Evolutionary conservation across 2,797 vertebrate species (phyloP).

Genomic region (Sebastes kiyomatsui): DNA sequence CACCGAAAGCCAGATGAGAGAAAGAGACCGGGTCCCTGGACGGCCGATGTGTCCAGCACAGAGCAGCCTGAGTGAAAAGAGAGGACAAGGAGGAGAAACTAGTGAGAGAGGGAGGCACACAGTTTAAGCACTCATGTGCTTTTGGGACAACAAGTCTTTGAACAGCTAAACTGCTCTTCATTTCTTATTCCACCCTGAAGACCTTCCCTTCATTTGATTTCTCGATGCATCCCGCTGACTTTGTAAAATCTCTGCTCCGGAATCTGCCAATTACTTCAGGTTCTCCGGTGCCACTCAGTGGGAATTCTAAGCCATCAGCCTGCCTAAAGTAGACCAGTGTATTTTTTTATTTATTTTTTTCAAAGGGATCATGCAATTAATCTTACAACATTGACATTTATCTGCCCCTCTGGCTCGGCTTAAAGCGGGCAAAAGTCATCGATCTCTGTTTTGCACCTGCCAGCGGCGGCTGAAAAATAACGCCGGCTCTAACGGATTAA

Average conservation of each 20-base stretch:
- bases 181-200: neutral
- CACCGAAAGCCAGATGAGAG: neutral
- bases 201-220: neutral
- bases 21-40: neutral
- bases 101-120: neutral
- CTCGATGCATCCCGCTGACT: neutral
- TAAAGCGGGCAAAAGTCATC: conserved; percentile 17
- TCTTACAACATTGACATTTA: conserved; percentile 5
- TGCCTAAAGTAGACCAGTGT: neutral
- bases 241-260: neutral
- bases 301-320: neutral
- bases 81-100: neutral
- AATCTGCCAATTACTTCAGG: neutral
- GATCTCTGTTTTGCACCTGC: conserved; percentile 18
- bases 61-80: neutral
- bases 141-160: neutral
- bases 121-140: neutral
- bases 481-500: neutral
- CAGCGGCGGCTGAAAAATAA: conserved; percentile 16
- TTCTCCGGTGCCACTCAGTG: neutral
- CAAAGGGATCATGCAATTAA: conserved; percentile 21
- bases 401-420: neutral
- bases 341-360: neutral
- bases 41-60: neutral
- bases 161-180: neutral